Evolutionary conservation across 2,797 vertebrate genomes (phyloP).

Genomic region (Chanos chanos): DNA sequence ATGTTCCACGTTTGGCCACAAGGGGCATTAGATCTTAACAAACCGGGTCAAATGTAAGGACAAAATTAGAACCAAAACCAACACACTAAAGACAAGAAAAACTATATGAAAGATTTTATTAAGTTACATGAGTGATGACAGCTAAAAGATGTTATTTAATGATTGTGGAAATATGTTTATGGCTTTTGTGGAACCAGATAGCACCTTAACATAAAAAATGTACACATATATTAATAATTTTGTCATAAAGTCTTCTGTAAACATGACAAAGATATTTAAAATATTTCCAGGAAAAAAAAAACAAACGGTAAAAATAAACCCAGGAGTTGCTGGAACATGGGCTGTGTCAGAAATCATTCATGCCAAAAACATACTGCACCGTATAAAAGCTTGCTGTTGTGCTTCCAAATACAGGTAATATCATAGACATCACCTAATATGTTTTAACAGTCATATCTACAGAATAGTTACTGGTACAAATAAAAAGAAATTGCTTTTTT

Average conservation of each 20-base stretch:
- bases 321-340: constrained; percentile 30
- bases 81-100: not conserved
- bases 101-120: constrained; percentile 48
- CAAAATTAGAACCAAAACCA: not conserved
- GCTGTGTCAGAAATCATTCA: constrained; percentile 8
- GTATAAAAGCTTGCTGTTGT: too few species aligned
- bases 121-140: constrained; percentile 41
- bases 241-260: constrained; percentile 51
- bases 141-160: constrained; percentile 48
- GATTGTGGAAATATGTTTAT: constrained; percentile 46
- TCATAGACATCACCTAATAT: too few species aligned
- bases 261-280: constrained; percentile 51
- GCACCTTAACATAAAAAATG: constrained; percentile 51
- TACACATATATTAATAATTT: constrained; percentile 54
- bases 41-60: not conserved
- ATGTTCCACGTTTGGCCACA: not conserved
- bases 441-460: too few species aligned
- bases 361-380: too few species aligned
- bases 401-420: too few species aligned
- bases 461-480: too few species aligned
- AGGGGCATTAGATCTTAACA: not conserved
- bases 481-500: too few species aligned
- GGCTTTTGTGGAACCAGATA: constrained; percentile 45
- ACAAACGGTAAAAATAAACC: constrained; percentile 28
- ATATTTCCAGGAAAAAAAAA: constrained; percentile 42